Conservation (phyloP, 92 coral and sea anemone species). For the Porites rus region DNA sequence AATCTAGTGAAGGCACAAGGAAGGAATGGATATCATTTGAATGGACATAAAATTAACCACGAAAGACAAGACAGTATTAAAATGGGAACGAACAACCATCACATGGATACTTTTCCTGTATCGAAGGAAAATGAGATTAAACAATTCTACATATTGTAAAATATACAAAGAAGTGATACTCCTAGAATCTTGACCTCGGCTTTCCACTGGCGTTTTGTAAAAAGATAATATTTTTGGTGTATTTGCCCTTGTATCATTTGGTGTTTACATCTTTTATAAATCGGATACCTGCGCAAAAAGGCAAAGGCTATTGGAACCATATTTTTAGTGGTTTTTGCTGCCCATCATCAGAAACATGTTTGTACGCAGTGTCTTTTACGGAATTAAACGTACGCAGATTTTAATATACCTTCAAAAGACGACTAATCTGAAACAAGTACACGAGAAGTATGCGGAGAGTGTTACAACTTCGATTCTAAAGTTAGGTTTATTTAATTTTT, state of each 20-base stretch:
- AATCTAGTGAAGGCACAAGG: constrained; percentile 38
- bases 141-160: constrained; percentile 46
- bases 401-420: neutral
- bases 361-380: neutral
- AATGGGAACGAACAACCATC: constrained; percentile 34
- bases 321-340: neutral
- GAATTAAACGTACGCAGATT: neutral
- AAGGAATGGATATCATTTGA: constrained; percentile 37
- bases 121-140: constrained; percentile 31
- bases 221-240: neutral
- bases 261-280: neutral
- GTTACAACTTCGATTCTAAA: too few species aligned
- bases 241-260: neutral
- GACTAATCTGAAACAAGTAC: too few species aligned
- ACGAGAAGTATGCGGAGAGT: too few species aligned
- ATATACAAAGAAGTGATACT: neutral
- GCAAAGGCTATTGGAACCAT: neutral
- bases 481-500: too few species aligned
- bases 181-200: neutral
- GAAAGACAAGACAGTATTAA: constrained; percentile 35
- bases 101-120: constrained; percentile 30
- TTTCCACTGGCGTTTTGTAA: neutral
- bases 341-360: neutral
- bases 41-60: constrained; percentile 40
- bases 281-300: neutral